Base-by-base conservation (phyloP, 2,113 vertebrate genomes). In the Caretta caretta region DNA sequence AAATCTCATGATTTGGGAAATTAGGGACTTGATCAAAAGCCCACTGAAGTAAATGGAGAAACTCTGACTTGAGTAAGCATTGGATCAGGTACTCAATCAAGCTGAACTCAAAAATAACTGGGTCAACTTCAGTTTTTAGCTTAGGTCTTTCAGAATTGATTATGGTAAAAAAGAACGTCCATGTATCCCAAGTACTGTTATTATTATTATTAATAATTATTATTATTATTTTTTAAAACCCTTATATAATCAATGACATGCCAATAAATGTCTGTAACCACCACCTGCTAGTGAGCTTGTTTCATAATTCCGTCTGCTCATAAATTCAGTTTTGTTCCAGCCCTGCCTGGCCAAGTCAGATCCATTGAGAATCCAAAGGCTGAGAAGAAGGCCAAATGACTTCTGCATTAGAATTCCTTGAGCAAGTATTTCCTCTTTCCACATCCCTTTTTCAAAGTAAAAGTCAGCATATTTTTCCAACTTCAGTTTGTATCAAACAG, bases 241-340 rank as follows among this genome's bases (percentile, higher is more conserved):
- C 51, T 92, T 1, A 19, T 9, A 48, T 25, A 90, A 79, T 20
- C 0, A 0, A 80, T 86, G 85, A 80, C 84, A 79, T 8, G 49
- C 13, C 94, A 84, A 81, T n/a, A 88, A 76, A 76, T 59, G 78
- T 86, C 90, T 96, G 91, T 5, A 57, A 93, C 90, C 96, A 92
- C 96, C 97, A 97, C 96, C 96, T 98, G 97, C 92, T 95, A 93
- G 92, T 3, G 29, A 90, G 84, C 80, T 89, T 94, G 65, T 84
- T 76, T 93, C 88, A 72, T 83, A 96, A 81, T 86, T 16, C 95
- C 97, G 94, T 91, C 96, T 96, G 96, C 90, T 96, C 59, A 8
- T 57, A 7, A 1, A 83, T 79, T 49, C 72, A 65, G 78, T 65
- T 69, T 80, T 13, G 76, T 87, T 87, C 80, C 76, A 84, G 92